Conservation (phyloP, 2,888 invertebrate species). For the Notodonta ziczac region DNA sequence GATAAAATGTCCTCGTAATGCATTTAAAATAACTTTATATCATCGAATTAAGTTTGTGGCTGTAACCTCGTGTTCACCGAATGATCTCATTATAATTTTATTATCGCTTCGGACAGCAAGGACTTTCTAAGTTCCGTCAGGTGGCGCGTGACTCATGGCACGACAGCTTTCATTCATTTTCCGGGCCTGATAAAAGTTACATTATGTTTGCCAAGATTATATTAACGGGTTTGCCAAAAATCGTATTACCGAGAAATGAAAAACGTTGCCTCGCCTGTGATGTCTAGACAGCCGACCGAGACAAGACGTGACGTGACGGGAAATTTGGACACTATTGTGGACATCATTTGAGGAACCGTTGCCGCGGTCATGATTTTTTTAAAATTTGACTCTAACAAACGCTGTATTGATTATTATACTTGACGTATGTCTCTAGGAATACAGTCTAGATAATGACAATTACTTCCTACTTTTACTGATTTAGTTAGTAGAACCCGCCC, state of each 20-base stretch:
- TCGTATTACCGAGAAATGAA: conserved; percentile 78
- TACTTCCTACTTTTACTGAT: no score
- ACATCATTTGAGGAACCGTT: conserved; percentile 33
- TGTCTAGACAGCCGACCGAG: conserved; percentile 76
- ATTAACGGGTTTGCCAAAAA: conserved; percentile 76
- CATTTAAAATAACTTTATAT: conserved; percentile 32
- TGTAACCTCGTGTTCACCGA: conserved; percentile 27
- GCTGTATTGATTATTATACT: no score
- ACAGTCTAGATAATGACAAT: no score
- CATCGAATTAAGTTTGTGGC: conserved; percentile 38
- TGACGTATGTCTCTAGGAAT: no score
- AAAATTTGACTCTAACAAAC: no score
- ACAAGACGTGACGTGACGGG: conserved; percentile 65
- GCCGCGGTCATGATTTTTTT: conserved; percentile 15
- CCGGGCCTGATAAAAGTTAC: conserved; percentile 70
- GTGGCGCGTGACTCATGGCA: conserved; percentile 59
- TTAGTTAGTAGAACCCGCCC: no score
- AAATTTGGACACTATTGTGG: conserved; percentile 47
- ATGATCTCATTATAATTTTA: conserved; percentile 40
- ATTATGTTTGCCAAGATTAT: conserved; percentile 75
- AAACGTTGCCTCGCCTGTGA: conserved; percentile 60
- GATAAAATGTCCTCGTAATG: conserved; percentile 3
- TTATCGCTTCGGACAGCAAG: conserved; percentile 47
- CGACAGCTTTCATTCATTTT: conserved; percentile 81
- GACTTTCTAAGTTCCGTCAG: conserved; percentile 49